Conservation (phyloP, 2,797 vertebrate genomes). For the Mus caroli region DNA sequence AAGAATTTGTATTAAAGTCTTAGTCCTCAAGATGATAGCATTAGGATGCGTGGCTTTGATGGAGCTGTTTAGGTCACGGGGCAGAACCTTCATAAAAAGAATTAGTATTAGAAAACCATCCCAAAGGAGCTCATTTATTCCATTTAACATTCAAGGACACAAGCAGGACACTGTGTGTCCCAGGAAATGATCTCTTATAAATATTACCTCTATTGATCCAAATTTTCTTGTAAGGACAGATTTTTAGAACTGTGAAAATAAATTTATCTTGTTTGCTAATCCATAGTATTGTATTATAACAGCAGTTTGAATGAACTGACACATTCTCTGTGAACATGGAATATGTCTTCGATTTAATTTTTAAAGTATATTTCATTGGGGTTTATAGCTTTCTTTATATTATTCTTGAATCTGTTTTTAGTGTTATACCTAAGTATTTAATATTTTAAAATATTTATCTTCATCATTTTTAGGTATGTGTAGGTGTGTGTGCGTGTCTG, state of each 20-base stretch:
- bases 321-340: neutral
- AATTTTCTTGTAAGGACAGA: neutral
- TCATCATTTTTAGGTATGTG: neutral
- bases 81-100: neutral
- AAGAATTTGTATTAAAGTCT: neutral
- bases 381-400: neutral
- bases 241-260: neutral
- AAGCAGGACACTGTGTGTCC: neutral
- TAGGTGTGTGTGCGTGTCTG: neutral
- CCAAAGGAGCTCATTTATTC: neutral
- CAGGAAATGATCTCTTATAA: neutral
- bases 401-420: neutral
- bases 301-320: neutral
- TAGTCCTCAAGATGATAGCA: neutral
- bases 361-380: neutral
- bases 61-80: neutral
- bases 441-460: neutral
- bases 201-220: no score
- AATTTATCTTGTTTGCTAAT: neutral
- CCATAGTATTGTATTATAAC: neutral
- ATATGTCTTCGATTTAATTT: neutral
- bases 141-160: neutral
- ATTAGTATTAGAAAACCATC: neutral
- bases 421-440: neutral
- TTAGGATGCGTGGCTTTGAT: neutral